Base-by-base conservation (phyloP, 2,888 invertebrate species). In the Mantis religiosa region DNA sequence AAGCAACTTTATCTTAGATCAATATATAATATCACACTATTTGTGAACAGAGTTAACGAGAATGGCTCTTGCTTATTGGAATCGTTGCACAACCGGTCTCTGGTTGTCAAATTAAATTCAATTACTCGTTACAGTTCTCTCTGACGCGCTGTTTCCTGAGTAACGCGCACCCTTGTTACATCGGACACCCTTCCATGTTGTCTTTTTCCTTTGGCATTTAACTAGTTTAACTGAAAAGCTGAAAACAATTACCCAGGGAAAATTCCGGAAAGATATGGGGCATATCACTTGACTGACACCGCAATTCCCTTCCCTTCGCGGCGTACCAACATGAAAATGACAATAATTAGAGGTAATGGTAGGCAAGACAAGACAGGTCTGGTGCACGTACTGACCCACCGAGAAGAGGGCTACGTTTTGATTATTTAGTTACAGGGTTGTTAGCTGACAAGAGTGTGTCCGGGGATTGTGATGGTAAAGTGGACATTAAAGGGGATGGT, bases 331-430 rank as follows among this genome's bases (percentile, higher is more conserved):
- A 87, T 89, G 88, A 82, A 88, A 90, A 89, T 90, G 90, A 90
- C 90, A 90, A 90, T 90, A 90, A 90, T 90, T 90, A 89, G 85
- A 28, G 87, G 87, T 90, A 90, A 90, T 89, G 86, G 84, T 81
- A 84, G 89, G 85, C 89, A 90, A 90, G 90, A 90, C 90, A 90
- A 90, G 90, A 90, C 89, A 89, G 89, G 47, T 30, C 47, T 27
- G 30, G 41, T 27, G 54, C 20, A 20, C 54, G 54, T 6, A 71
- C 54, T 71, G 54, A 71, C 54, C 41, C 41, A 41, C 41, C 54
- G 54, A 25, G 54, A 71, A 71, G 83, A 30, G 85, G 85, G 41
- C 85, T 27, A 15, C 34, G 27, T 84, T 71, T 20, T 82, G 41
- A 85, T 88, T 88, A 88, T 85, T 88, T 85, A 88, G 88, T 88